phyloP scores from a whole-genome alignment of 2,113 vertebrate genomes.

The Rhegmatorhina hoffmannsi region DNA sequence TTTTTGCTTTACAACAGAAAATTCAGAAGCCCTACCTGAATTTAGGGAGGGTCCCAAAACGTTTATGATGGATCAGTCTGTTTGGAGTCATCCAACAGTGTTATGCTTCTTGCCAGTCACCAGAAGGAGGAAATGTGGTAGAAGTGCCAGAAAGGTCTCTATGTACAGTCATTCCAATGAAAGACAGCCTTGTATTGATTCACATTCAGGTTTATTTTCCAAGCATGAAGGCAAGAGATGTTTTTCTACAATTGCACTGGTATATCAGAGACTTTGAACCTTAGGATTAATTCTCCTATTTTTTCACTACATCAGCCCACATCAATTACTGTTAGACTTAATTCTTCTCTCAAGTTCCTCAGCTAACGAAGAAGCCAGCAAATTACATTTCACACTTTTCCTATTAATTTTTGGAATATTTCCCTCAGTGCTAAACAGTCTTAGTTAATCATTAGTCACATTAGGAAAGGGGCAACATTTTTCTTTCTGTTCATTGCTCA shows the following conservation, averaged over 20 bases:
- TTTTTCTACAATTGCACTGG: not conserved
- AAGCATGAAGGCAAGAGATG: not conserved
- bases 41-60: not conserved
- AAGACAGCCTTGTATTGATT: not conserved
- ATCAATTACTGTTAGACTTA: conserved; percentile 21
- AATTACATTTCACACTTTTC: conserved; percentile 19
- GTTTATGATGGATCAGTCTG: not conserved
- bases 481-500: conserved; percentile 14
- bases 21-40: not conserved
- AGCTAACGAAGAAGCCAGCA: not conserved
- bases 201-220: not conserved
- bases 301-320: not conserved
- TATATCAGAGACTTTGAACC: not conserved
- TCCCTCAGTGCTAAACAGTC: not conserved
- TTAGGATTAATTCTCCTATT: not conserved
- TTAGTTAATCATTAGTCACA: conserved; percentile 33
- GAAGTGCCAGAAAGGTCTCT: not conserved
- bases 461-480: not conserved
- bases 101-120: not conserved
- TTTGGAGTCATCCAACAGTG: not conserved
- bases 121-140: not conserved
- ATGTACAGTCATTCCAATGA: not conserved
- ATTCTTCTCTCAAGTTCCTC: conserved; percentile 5
- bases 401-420: conserved; percentile 41
- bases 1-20: not conserved